Conservation (phyloP, 2,797 vertebrate genomes). For the Crenichthys baileyi region DNA sequence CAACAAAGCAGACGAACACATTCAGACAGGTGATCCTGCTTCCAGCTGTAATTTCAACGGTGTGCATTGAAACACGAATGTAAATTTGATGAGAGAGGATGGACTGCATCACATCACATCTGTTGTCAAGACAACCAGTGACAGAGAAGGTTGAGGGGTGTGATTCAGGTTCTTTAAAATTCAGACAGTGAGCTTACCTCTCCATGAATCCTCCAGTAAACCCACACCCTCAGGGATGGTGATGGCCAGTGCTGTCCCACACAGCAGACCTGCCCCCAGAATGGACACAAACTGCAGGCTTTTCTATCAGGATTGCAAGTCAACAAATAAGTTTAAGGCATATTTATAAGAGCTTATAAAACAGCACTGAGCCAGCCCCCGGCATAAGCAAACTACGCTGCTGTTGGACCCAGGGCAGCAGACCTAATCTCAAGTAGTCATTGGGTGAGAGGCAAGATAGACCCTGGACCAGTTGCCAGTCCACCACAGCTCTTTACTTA, state of each 20-base stretch:
- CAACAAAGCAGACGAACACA: conserved; percentile 22
- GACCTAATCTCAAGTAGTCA: no score
- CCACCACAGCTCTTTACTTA: no score
- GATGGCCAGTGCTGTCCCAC: conserved; percentile 77
- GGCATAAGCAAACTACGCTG: not conserved
- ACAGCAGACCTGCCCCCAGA: conserved; percentile 81
- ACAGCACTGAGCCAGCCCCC: not conserved
- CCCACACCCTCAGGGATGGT: conserved; percentile 82
- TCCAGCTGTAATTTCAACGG: conserved; percentile 6
- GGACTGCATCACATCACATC: not conserved
- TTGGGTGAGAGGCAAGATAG: no score
- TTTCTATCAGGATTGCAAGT: conserved; percentile 52
- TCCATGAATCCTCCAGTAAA: conserved; percentile 69
- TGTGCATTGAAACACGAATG: conserved; percentile 11
- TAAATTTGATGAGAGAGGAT: not conserved
- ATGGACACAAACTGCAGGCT: conserved; percentile 80
- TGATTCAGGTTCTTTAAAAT: not conserved
- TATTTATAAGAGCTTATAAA: not conserved
- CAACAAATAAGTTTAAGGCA: not conserved
- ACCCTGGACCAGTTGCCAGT: no score
- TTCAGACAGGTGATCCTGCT: not conserved
- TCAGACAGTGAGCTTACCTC: conserved; percentile 45
- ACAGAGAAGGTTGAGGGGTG: not conserved
- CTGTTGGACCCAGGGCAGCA: no score
- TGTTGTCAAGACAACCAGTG: conserved; percentile 21